Evolutionary conservation across 2,113 vertebrate species (phyloP).

Genomic region (Neotoma lepida): DNA sequence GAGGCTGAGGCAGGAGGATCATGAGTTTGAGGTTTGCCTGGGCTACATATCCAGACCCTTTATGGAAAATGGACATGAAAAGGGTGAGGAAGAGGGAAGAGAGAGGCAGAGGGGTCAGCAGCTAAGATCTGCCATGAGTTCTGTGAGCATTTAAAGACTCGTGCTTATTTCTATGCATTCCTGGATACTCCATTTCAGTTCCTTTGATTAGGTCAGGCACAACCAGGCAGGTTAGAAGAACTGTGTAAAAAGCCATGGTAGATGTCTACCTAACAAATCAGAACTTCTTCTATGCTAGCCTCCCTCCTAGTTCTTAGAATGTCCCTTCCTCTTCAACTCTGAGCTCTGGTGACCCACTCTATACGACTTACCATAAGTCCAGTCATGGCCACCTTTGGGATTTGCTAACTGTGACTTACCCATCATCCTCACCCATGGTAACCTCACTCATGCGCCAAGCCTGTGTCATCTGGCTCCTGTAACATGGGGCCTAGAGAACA

Average conservation of each 20-base stretch:
- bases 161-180: neutral
- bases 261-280: neutral
- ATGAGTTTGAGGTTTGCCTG: neutral
- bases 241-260: neutral
- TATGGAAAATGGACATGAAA: neutral
- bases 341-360: neutral
- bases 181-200: neutral
- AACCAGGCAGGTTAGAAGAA: neutral
- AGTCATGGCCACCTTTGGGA: neutral
- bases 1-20: neutral
- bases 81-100: neutral
- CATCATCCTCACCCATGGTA: neutral
- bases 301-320: neutral
- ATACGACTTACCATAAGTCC: neutral
- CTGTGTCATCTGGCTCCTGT: neutral
- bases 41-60: neutral
- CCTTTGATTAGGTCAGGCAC: neutral
- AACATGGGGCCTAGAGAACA: neutral
- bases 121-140: neutral
- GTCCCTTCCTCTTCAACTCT: neutral
- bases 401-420: neutral
- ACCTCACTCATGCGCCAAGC: neutral
- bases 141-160: neutral
- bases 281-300: neutral
- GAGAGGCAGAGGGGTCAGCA: neutral